Conservation (phyloP, 2,888 invertebrate species). For the Clunio marinus region DNA sequence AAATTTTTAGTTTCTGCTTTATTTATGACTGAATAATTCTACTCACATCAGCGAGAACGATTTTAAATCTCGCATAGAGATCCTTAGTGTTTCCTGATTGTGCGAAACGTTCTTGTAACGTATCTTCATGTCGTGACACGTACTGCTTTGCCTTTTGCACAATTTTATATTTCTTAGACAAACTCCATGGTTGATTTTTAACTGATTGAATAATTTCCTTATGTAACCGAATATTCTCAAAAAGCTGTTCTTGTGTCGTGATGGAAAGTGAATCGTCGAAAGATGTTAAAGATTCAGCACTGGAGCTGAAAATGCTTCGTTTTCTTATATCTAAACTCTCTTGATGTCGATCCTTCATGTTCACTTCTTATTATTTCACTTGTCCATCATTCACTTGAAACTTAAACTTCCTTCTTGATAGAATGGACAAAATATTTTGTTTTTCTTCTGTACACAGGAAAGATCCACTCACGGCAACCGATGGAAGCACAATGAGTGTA, state of each 20-base stretch:
- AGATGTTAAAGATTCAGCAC: constrained; percentile 30
- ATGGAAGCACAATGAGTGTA: constrained; percentile 24
- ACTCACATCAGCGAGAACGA: constrained; percentile 72
- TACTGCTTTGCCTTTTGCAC: constrained; percentile 67
- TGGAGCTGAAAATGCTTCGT: constrained; percentile 35
- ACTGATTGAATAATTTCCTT: constrained; percentile 86
- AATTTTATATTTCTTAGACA: constrained; percentile 75
- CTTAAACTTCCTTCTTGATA: neutral
- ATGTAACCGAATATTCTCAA: constrained; percentile 83
- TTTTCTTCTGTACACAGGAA: neutral
- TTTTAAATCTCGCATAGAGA: constrained; percentile 77
- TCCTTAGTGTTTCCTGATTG: constrained; percentile 82
- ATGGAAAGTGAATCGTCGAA: constrained; percentile 32
- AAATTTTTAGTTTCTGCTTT: neutral
- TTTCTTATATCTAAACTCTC: constrained; percentile 24
- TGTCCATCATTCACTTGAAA: neutral
- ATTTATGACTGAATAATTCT: constrained; percentile 27
- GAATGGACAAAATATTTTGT: neutral
- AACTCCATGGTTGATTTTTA: constrained; percentile 78
- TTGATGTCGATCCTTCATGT: constrained; percentile 11
- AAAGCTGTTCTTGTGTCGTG: constrained; percentile 78
- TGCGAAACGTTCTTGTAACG: constrained; percentile 81
- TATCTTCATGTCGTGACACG: constrained; percentile 85
- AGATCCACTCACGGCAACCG: constrained; percentile 24
- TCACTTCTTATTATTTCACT: neutral